Base-by-base conservation (phyloP, 2,888 invertebrate genomes). In the Colostygia pectinataria region DNA sequence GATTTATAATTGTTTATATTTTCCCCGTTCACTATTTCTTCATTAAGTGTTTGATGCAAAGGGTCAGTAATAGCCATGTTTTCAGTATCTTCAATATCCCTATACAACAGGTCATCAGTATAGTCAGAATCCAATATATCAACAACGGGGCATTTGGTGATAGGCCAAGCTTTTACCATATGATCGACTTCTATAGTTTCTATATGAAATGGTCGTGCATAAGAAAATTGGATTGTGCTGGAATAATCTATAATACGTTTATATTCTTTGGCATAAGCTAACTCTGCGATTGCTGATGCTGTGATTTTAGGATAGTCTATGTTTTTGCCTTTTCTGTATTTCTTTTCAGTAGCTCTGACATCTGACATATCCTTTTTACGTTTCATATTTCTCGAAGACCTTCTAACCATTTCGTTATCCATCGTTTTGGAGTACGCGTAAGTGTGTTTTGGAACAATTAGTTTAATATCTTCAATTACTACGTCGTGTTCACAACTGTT, bases 151-250 rank as follows among this genome's bases (percentile, higher is more conserved):
- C 44, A 53, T 39, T 57, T 66, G 50, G 63, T 59, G 25, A 80
- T 70, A 41, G 89, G 89, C 87, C 88, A 88, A 45, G 71, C 59
- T 53, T 61, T 61, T n/a, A 79, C 45, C 27, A 73, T 56, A 4
- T 63, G 40, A n/a, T 66, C 55, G 4, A 83, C 74, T 27, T 89
- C 79, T 38, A 86, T 65, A 43, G 58, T 39, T 41, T 86, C 84
- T 74, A 74, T 83, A 66, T 83, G 82, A 70, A 81, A 88, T 8
- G 83, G 72, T 18, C 71, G 64, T 2, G 81, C 71, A 51, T 76
- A 88, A 14, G 88, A 90, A 76, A 87, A 88, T 61, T 85, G 80
- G 53, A 89, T 57, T 2, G 83, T 69, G 44, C 70, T 81, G 32
- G 69, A 78, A 62, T 90, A 90, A 51, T 84, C 72, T 13, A 80